Evolutionary conservation across 2,797 vertebrate species (phyloP), one percentile per base, ranked within the genome.

Genomic region (Eurystomus glaucurus): DNA sequence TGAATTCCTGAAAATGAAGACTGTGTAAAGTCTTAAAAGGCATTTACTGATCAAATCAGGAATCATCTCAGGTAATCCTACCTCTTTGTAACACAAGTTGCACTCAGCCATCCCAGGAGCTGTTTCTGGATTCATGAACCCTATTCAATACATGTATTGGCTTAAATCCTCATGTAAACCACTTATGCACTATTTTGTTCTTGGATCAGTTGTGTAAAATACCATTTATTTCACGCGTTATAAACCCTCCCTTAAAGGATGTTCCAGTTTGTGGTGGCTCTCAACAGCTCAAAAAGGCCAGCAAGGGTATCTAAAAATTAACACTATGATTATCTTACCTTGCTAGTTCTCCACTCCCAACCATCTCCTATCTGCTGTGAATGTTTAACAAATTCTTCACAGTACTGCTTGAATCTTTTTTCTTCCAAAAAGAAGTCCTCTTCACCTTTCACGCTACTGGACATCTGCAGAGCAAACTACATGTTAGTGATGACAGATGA

Each of bases 311-410:
- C 10, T 26, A 31, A 18, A 85, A 71, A 33, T 29, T 35, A 70
- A 46, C 20, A 46, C 14, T 46, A 23, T 17, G 9, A 50, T 35
- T 74, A 28, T 16, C 71, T 96, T 98, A 98, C 98, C 98, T 98
- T 97, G 92, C 97, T 96, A 55, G 86, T 91, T 97, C 78, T 98
- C 98, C 98, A 98, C 80, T 98, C 98, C 98, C 98, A 99, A 11
- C 96, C 98, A 88, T 99, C 98, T 68, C 93, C 97, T 90, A 98
- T 98, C 93, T 96, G 86, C 78, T 98, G 96, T 1, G 98, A 99
- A 89, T 97, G 98, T 52, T 97, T 97, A 91, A 98, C 79, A 74
- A 99, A 98, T 71, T 98, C 98, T 92, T 97, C 92, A 95, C 98
- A 99, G 93, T 76, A 93, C 71, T 95, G 90, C 81, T 96, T 98